Base-by-base conservation (phyloP, 2,888 invertebrate species). In the Erynnis tages region DNA sequence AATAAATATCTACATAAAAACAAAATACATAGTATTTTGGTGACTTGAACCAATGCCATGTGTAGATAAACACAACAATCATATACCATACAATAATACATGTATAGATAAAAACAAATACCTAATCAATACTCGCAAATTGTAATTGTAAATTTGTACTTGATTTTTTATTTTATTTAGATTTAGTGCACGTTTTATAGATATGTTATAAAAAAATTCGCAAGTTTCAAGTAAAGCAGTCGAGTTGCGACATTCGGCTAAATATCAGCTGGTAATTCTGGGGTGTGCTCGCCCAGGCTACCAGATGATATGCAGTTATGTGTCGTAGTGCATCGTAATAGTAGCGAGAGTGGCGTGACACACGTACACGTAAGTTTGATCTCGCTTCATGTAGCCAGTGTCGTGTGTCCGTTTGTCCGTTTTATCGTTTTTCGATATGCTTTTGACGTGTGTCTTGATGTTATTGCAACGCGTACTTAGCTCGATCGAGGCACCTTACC, bases 191-290 rank as follows among this genome's bases (percentile, higher is more conserved):
- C 32, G 44, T n/a, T n/a, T n/a, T n/a, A n/a, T 32, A 32, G 19
- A 4, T 23, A 16, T 43, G 35, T 44, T n/a, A 30, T 19, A 14
- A 14, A 25, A 37, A 13, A 34, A 23, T 35, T 40, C n/a, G 43
- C 19, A 32, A 48, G 35, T 53, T 34, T 48, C 32, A 25, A 53
- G 43, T 45, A 3, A 14, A 13, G 32, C 37, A 40, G 45, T 35
- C 14, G 25, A 46, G 23, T 38, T 48, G 41, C 61, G 79, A 63
- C 59, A 43, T 60, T 66, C 69, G 80, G 79, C 91, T 92, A 95
- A 97, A 97, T 98, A 98, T 98, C 97, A 98, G 97, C 97, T 97
- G 97, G 97, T 97, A 98, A 97, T 97, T 97, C 95, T 96, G 96
- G 95, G 95, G 91, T 91, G 27, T 46, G 29, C 76, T 85, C 82